Percentiles rank a stretch among this genome's conserved stretches.
phyloP scores from a whole-genome alignment of 2,797 vertebrate genomes.

The Melanotaenia maccullochi region DNA sequence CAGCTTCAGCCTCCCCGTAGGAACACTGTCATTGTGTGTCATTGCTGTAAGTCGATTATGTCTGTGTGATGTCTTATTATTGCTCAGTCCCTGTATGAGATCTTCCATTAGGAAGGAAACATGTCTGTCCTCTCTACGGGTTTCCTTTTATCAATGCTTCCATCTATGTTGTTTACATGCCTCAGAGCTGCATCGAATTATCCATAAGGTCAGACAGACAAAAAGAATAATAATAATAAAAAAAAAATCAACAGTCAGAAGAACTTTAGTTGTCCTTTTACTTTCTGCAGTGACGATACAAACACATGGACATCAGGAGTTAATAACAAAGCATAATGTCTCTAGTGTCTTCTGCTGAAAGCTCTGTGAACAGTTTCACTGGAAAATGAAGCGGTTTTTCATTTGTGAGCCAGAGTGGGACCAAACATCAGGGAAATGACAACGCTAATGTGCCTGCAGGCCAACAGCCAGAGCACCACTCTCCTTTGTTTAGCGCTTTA shows the following conservation, averaged over 20 bases:
- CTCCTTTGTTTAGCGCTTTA: constrained; percentile 26
- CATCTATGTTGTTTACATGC: constrained; percentile 28
- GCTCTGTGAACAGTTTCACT: constrained; percentile 38
- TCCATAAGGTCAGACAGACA: constrained; percentile 27
- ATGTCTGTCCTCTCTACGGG: constrained; percentile 50
- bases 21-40: constrained; percentile 49
- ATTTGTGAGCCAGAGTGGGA: constrained; percentile 38
- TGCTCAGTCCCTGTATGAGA: constrained; percentile 58
- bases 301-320: constrained; percentile 39
- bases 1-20: constrained; percentile 31
- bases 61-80: constrained; percentile 61
- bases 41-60: constrained; percentile 63
- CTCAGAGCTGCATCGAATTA: constrained; percentile 37
- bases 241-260: constrained; percentile 13
- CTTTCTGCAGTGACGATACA: constrained; percentile 27
- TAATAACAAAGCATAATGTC: constrained; percentile 19
- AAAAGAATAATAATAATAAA: neutral
- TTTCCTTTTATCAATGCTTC: constrained; percentile 57
- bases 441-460: constrained; percentile 36
- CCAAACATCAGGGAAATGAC: constrained; percentile 45
- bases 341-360: constrained; percentile 37
- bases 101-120: constrained; percentile 61
- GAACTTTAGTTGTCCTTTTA: constrained; percentile 31
- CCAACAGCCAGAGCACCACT: constrained; percentile 24
- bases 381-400: constrained; percentile 41